Evolutionary conservation across 2,113 vertebrate species (phyloP), one percentile per base, ranked within the genome.

Genomic region (Vulpes vulpes): DNA sequence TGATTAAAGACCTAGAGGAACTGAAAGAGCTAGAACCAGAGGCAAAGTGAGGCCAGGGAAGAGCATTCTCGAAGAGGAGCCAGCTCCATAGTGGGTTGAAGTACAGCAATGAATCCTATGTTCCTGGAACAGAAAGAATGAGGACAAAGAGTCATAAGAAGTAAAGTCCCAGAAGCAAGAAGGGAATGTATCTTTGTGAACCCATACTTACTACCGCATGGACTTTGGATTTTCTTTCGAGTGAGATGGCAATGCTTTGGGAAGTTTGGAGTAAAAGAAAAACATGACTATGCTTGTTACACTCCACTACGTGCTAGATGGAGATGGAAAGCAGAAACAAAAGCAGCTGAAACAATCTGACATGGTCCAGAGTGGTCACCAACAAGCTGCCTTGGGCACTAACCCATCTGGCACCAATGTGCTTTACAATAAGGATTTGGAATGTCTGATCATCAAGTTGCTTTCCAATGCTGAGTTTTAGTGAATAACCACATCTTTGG

Each of bases 341-440:
- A 17, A 43, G 69, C 38, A 30, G 59, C 4, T 2, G 30, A n/a
- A 20, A 17, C 7, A 20, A 22, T 11, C 22, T 32, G 19, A 30
- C 3, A 0, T 2, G 32, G 49, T 12, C 14, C 4, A 0, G 0
- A 8, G 12, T 7, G 32, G 23, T 86, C 38, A 51, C 43, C n/a
- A 49, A 6, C 12, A 3, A 49, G 38, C 55, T 8, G 17, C 12
- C 32, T 65, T 49, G 53, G 35, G 12, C 11, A 65, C 14, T 8
- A 17, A 16, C 5, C 62, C 14, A 3, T 35, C 10, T 25, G 25
- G 23, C 32, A 25, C 27, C 20, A 25, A 25, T 1, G 7, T 49
- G 49, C 17, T 49, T 16, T 67, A 22, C 25, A n/a, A 32, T 25
- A n/a, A 85, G 5, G 11, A 59, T 43, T 65, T 23, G 5, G 23